Conservation (phyloP, 2,888 invertebrate genomes). For the Drosophila falleni region DNA sequence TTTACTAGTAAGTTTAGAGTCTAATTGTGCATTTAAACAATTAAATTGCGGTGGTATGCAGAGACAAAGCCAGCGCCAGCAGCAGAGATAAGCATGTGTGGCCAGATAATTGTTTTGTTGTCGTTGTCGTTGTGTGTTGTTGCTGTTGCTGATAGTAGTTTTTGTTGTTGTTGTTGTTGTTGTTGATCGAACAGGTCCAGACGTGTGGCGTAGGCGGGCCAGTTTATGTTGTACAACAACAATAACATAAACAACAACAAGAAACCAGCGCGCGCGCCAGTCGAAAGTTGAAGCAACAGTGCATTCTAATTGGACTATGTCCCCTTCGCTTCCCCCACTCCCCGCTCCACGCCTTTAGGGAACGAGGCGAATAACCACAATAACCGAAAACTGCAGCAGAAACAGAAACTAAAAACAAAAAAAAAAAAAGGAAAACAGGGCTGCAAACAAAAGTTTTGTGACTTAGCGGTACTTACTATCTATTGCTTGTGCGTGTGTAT, state of each 20-base stretch:
- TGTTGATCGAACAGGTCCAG: conserved; percentile 64
- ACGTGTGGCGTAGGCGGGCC: conserved; percentile 68
- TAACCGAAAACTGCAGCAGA: conserved; percentile 47
- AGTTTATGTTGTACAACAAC: conserved; percentile 50
- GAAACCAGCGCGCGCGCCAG: conserved; percentile 47
- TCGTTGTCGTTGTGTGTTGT: too few species aligned
- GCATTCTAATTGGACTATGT: conserved; percentile 68
- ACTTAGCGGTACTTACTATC: conserved; percentile 44
- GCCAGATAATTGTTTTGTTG: conserved; percentile 26
- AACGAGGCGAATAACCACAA: conserved; percentile 36
- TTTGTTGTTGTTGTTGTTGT: conserved; percentile 32
- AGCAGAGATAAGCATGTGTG: conserved; percentile 51
- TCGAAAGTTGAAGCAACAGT: conserved; percentile 67
- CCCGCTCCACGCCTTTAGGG: not conserved
- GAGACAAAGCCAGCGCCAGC: conserved; percentile 19
- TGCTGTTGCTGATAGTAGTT: conserved; percentile 21
- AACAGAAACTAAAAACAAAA: conserved; percentile 10
- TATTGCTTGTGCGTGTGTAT: conserved; percentile 14
- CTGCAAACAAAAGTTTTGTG: conserved; percentile 63
- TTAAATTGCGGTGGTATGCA: conserved; percentile 24
- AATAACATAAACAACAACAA: conserved; percentile 34
- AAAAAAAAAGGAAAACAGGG: conserved; percentile 10
- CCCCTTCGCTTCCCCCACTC: not conserved
- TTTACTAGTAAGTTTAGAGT: conserved; percentile 65
- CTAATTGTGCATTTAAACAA: conserved; percentile 64